These are phyloP conservation scores for Coleophora deauratella DNA, from an alignment of 2,888 invertebrate species.

Conservation along the genomic window DNA sequence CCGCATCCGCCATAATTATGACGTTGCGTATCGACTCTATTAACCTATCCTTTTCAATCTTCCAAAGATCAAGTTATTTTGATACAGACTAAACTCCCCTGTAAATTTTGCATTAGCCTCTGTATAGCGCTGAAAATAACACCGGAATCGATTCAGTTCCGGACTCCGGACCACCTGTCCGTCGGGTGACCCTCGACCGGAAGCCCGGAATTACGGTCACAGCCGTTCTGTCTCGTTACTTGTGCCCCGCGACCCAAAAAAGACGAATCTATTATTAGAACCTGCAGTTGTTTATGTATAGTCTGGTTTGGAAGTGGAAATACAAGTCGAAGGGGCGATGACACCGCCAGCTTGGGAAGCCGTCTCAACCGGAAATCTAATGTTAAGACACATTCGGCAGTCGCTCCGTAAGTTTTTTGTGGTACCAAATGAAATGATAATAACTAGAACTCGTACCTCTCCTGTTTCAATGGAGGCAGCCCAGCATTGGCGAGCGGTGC, in stretches of 20 bases:
- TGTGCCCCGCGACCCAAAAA: constrained; percentile 4
- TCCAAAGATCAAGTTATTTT: too few species aligned
- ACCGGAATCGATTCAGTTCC: constrained; percentile 47
- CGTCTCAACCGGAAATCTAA: background rate
- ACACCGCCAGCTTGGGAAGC: background rate
- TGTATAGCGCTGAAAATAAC: constrained; percentile 44
- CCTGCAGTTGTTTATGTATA: constrained; percentile 4
- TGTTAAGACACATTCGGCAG: too few species aligned
- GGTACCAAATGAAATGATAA: background rate
- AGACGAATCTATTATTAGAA: constrained; percentile 9
- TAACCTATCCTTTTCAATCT: too few species aligned
- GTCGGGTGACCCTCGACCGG: constrained; percentile 4
- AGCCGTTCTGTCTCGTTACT: constrained; percentile 7
- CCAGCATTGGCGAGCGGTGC: too few species aligned
- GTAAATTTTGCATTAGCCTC: too few species aligned
- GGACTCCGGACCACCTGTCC: constrained; percentile 4
- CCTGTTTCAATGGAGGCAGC: background rate
- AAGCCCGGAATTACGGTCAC: constrained; percentile 5
- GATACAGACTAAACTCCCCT: too few species aligned
- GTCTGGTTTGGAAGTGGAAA: background rate
- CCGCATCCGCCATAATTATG: constrained; percentile 49
- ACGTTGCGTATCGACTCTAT: constrained; percentile 25
- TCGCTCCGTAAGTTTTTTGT: background rate
- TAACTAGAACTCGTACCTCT: background rate
- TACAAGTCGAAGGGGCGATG: constrained; percentile 1